Conservation (phyloP, 2,888 invertebrate genomes). For the Erebia epiphron region DNA sequence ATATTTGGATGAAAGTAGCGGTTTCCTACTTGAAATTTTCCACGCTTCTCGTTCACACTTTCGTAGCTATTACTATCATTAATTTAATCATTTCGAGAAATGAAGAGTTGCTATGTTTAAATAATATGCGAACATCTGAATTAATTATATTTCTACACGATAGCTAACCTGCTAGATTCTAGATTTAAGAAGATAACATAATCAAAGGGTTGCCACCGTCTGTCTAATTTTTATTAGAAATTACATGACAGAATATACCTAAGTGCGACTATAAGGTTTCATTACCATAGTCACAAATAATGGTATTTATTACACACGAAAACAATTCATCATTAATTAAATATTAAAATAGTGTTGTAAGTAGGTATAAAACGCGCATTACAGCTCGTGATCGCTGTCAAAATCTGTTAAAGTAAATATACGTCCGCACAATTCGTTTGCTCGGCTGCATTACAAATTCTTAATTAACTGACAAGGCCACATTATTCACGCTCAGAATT, state of each 20-base stretch:
- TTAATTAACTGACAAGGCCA: constrained; percentile 42
- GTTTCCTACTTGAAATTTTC: neutral
- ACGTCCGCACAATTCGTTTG: constrained; percentile 35
- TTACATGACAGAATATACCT: too few relatives aligned
- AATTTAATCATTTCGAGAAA: neutral
- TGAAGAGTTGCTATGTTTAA: neutral
- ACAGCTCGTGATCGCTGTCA: constrained; percentile 40
- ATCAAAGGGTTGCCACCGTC: too few relatives aligned
- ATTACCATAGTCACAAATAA: too few relatives aligned
- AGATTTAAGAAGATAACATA: neutral
- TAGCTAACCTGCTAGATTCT: neutral
- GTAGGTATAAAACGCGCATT: constrained; percentile 6
- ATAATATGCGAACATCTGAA: too few relatives aligned
- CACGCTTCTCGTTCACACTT: neutral
- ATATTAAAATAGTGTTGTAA: constrained; percentile 26
- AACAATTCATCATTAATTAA: neutral
- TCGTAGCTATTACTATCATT: neutral
- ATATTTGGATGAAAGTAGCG: too few relatives aligned
- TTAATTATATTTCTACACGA: neutral
- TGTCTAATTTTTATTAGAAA: too few relatives aligned
- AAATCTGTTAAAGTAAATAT: constrained; percentile 34
- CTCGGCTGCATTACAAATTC: constrained; percentile 36
- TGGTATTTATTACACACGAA: neutral
- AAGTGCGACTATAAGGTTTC: too few relatives aligned
- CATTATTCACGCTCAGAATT: constrained; percentile 38